Base-by-base conservation (phyloP, 2,888 invertebrate species). In the Drosophila vallismaia region DNA sequence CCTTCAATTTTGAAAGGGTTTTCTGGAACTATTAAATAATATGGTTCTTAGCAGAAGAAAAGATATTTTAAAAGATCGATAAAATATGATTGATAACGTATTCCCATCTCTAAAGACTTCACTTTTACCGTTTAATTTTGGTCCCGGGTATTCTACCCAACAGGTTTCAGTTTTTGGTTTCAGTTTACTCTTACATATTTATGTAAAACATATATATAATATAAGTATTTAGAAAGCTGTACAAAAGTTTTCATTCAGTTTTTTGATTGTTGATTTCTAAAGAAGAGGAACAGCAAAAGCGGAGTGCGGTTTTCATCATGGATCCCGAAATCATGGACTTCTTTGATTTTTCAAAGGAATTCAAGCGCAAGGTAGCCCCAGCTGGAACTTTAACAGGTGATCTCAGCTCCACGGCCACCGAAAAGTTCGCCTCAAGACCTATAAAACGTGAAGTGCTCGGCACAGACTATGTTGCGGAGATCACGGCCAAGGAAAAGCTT, bases 281-380 rank as follows among this genome's bases (percentile, higher is more conserved):
- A 10, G n/a, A 33, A 4, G 5, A 3, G n/a, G 33, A 10, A n/a
- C 10, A 33, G 4, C 5, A 10, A 33, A 10, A 33, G 10, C 33
- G 19, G 1, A 19, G 33, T 9, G 9, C 10, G 33, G 33, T 10
- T 0, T 33, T 33, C 10, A 68, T 55, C 3, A 91, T 91, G 91
- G 91, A 91, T 51, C 5, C 46, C 3, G 89, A 91, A 28, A 62
- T 91, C 2, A 78, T 87, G 58, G 88, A 89, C 46, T 91, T 91
- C 60, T 91, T 91, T 33, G 90, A 91, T 58, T 90, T 91, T 56
- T 89, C 90, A 0, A 91, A 91, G 60, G 86, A 90, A 0, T 91
- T 90, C 45, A 79, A 79, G 14, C 81, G 90, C 5, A 70, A 76
- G 4, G 48, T 68, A 0, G 79, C 82, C 0, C 80, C 83, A 0